A percentile compares a stretch with the other conserved stretches of the same genome.
phyloP scores from a whole-genome alignment of 2,113 vertebrate genomes.

The Pseudorasbora parva region DNA sequence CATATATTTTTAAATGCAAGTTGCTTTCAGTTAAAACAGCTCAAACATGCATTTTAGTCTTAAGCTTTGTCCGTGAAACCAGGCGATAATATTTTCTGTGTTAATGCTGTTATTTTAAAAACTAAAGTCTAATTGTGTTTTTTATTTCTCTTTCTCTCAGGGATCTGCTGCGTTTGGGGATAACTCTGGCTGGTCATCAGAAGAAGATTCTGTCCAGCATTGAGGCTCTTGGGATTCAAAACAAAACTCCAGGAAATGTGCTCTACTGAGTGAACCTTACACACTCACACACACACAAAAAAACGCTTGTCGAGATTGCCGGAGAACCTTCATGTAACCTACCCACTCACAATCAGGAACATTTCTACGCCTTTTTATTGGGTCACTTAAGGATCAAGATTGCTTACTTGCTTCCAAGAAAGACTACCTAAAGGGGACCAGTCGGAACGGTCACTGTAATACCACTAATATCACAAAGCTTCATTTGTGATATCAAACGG shows the following conservation, averaged over 20 bases:
- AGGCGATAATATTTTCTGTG: background rate
- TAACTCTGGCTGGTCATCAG: slow-evolving; percentile 84
- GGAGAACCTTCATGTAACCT: slow-evolving; percentile 48
- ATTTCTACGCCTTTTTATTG: background rate
- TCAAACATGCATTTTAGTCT: too few relatives aligned
- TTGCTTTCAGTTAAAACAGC: too few relatives aligned
- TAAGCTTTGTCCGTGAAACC: too few relatives aligned
- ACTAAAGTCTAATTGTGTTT: background rate
- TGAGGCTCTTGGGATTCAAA: slow-evolving; percentile 77
- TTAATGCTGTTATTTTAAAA: background rate
- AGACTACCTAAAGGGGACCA: slow-evolving; percentile 22
- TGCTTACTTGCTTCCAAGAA: slow-evolving; percentile 6
- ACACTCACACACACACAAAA: slow-evolving; percentile 48
- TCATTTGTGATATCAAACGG: slow-evolving; percentile 56
- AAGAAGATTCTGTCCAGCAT: slow-evolving; percentile 85
- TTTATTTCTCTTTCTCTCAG: slow-evolving; percentile 56
- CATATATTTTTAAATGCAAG: too few relatives aligned
- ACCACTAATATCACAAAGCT: slow-evolving; percentile 51
- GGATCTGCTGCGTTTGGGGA: slow-evolving; percentile 82
- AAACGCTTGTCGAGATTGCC: background rate
- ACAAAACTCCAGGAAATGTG: slow-evolving; percentile 74
- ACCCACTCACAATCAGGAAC: slow-evolving; percentile 57
- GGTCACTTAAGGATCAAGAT: slow-evolving; percentile 4
- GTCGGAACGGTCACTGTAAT: slow-evolving; percentile 51
- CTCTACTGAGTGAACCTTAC: slow-evolving; percentile 69